Base-by-base conservation (phyloP, 37 sponge, comb jelly and placozoan species). In the Aplysina aerophoba region DNA sequence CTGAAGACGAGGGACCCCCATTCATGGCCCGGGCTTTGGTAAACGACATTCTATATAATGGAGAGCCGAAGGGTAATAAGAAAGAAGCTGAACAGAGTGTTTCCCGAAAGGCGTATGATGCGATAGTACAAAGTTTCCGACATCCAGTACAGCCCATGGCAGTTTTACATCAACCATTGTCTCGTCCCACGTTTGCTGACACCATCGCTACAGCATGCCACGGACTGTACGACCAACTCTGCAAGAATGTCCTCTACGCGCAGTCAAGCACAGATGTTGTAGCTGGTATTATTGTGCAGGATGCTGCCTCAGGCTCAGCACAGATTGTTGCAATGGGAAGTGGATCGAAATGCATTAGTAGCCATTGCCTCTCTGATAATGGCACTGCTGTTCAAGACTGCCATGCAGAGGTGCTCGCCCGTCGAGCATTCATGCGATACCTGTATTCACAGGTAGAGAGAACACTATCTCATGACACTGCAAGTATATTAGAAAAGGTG, bases 201-300 rank as follows among this genome's bases (percentile, higher is more conserved):
- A n/a, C 38, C 21, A 24, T 75, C n/a, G 78, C 54, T 22, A 3
- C n/a, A 21, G 44, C 78, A 39, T 75, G 78, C 41, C 78, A 75
- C 78, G 14, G 40, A 2, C 24, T 75, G 24, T 75, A 75, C 15
- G 24, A 50, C 25, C 44, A 44, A 19, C 78, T 75, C 50, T 36
- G 78, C 54, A 17, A 25, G n/a, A 75, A 75, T 11, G 1, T 44
- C 2, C 54, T 40, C 21, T 44, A 41, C 4, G 41, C 78, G 13
- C 54, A 21, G 24, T 75, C 78, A 19, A 75, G 78, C 37, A 75
- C 54, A 15, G 78, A 75, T 75, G 78, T 75, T 2, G 78, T 75
- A 8, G 78, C 78, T 75, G 78, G 41, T 5, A 39, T 75, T 44
- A 3, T 75, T 41, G 41, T 75, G 4, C 24, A 75, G n/a, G 54